Percentiles rank a stretch among this genome's conserved stretches.
Conservation (phyloP, 2,797 vertebrate species). For the Acomys russatus region DNA sequence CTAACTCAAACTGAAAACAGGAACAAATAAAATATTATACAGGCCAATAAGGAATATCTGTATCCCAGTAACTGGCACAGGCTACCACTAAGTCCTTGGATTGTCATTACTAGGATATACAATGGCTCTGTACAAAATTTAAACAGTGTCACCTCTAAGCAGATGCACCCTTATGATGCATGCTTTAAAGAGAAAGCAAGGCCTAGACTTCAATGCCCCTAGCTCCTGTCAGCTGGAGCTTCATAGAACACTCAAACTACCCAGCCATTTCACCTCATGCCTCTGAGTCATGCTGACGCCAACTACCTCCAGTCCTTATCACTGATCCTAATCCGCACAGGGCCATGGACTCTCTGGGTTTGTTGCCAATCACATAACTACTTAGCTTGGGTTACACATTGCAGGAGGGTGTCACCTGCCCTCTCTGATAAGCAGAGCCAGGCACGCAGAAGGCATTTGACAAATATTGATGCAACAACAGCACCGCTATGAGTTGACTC, state of each 20-base stretch:
- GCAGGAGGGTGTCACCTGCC: neutral
- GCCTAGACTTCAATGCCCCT: neutral
- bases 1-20: conserved; percentile 23
- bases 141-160: neutral
- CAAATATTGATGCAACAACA: conserved; percentile 5
- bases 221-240: neutral
- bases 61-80: neutral
- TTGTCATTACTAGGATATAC: neutral
- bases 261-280: neutral
- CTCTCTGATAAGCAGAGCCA: neutral
- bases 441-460: neutral
- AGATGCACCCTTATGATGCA: accelerated
- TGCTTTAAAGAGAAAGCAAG: neutral
- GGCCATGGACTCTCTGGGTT: neutral
- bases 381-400: neutral
- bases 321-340: neutral
- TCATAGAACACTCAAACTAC: neutral
- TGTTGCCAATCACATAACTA: neutral
- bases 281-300: neutral
- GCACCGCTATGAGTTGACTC: neutral
- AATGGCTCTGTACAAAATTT: neutral
- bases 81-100: neutral
- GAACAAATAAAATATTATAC: neutral
- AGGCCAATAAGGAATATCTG: neutral
- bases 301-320: neutral